Evolutionary conservation across 2,888 invertebrate species (phyloP), one percentile per base, ranked within the genome.

Genomic region (Sicus ferrugineus): DNA sequence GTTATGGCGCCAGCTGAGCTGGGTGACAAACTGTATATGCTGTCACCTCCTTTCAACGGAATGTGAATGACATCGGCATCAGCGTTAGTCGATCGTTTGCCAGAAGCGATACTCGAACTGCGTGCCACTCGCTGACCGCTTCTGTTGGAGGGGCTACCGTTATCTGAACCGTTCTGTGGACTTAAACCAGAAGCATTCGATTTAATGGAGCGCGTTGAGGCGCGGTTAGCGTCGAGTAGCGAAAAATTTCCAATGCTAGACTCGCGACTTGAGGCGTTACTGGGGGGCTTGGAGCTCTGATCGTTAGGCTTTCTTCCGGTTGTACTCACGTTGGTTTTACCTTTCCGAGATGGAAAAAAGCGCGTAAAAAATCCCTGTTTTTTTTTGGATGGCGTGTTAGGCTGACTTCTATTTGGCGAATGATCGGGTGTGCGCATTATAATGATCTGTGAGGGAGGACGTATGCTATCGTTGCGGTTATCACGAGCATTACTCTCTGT

Each of bases 341-440:
- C 82, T 66, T 82, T 84, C 67, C 86, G 87, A 5, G 88, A 86
- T 0, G 89, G 88, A 75, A 91, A 90, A 1, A 91, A 78, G 76
- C 90, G 90, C 0, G 90, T 89, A 74, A 91, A 89, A 73, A 91
- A 87, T 1, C 89, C 88, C n/a, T 88, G 87, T 70, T 90, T 90
- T 73, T 89, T 88, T 34, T 88, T 88, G 73, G 89, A 89, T 14
- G 80, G 74, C 16, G 86, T 83, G 0, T 87, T 87, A 1, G 88
- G 88, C 68, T 88, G 81, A 71, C 86, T 86, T 78, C 89, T 89
- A 59, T 87, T 86, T 4, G 89, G 88, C 74, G 86, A 79, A 62
- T 86, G 86, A 48, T 85, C 85, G 2, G 85, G 83, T 9, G 86
- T 83, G 67, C 86, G 80, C 85, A 86, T 80, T 70, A 87, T 86